Base-by-base conservation (phyloP, 2,888 invertebrate species). In the Chrysolina oricalcia region DNA sequence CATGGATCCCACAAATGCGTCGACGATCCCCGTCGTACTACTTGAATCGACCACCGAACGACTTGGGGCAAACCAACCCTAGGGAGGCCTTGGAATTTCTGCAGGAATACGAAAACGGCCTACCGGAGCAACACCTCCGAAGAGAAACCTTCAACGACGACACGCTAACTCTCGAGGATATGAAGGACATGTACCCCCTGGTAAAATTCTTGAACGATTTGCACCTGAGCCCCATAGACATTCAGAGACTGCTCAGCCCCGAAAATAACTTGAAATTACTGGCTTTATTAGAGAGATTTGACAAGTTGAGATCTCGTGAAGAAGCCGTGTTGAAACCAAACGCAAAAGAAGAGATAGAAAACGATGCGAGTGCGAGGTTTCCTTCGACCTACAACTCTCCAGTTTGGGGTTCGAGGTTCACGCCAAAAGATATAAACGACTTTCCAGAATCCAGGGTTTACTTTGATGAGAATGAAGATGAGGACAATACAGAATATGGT, bases 401-500 rank as follows among this genome's bases (percentile, higher is more conserved):
- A 90, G 0, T 89, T 13, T 87, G 88, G 85, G 90, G 90, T 78
- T 85, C 87, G 0, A 85, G 85, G 46, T 89, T 89, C 77, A 13
- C 6, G n/a, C 5, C 8, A 15, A 35, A 67, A 21, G 76, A 73
- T 40, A 13, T 50, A 15, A 84, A 83, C 53, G 85, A 84, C 72
- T 85, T 86, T 56, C 90, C 91, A 11, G 92, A 93, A 85, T 90
- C 90, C 17, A 89, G 92, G 71, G 90, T 92, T 80, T 92, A 92
- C 82, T 89, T 89, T 66, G 91, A 91, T 74, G 91, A 91, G 83
- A 90, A 91, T 69, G 85, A 84, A 19, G 77, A 81, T 35, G 78
- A 81, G 11, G 79, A 81, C n/a, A 73, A 72, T 56, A 56, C 83
- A 48, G 87, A 87, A 74, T 85, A 86, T 63, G 87, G 87, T 3